A percentile compares a stretch with the other conserved stretches of the same genome.
Conservation (phyloP, 2,113 vertebrate species). For the Clupea harengus region DNA sequence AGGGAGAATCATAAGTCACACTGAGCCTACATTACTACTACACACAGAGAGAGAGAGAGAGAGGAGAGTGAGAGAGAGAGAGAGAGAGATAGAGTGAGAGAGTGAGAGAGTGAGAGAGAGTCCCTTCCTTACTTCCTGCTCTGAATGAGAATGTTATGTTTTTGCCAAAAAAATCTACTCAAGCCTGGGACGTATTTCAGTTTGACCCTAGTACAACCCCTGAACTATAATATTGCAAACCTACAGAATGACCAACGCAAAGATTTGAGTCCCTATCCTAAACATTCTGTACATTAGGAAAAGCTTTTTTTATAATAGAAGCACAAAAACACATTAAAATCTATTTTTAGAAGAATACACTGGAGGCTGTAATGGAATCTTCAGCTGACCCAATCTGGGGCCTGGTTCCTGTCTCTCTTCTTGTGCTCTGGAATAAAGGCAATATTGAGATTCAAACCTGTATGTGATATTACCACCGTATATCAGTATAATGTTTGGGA, state of each 20-base stretch:
- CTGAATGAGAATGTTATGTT: slow-evolving; percentile 15
- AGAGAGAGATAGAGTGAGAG: neutral
- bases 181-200: neutral
- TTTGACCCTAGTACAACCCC: neutral
- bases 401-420: too few relatives aligned
- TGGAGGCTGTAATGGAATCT: neutral
- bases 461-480: too few relatives aligned
- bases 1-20: neutral
- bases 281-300: neutral
- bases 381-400: neutral
- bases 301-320: neutral
- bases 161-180: neutral
- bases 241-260: neutral
- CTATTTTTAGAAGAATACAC: slow-evolving; percentile 1
- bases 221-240: neutral
- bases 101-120: neutral
- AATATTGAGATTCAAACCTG: too few relatives aligned
- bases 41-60: neutral
- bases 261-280: neutral
- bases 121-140: slow-evolving; percentile 39
- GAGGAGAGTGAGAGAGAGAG: neutral
- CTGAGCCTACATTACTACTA: neutral
- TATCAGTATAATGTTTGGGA: too few relatives aligned
- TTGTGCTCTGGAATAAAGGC: too few relatives aligned
- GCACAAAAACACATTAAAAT: neutral